Evolutionary conservation across 2,797 vertebrate species (phyloP).

Genomic region (Pristis pectinata): DNA sequence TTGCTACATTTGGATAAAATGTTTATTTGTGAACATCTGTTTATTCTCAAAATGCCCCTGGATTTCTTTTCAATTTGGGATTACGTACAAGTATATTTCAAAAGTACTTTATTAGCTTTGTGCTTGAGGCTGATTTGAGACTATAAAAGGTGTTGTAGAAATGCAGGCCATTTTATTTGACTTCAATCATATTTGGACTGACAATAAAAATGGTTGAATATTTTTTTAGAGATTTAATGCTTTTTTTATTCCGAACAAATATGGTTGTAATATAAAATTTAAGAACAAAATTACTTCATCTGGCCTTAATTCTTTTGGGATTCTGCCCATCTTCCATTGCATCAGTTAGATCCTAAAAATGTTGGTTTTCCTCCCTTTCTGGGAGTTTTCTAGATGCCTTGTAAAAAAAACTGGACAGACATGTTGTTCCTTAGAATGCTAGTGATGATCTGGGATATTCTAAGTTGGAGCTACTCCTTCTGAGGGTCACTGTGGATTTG

Average conservation of each 20-base stretch:
- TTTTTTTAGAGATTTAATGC: no score
- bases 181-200: background rate
- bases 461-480: no score
- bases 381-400: background rate
- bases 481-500: background rate
- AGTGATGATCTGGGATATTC: background rate
- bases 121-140: no score
- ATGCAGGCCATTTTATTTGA: no score
- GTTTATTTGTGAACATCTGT: background rate
- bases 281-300: background rate
- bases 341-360: background rate
- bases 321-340: background rate
- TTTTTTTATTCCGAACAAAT: background rate
- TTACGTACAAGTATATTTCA: no score
- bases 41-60: background rate
- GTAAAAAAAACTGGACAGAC: background rate
- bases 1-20: background rate
- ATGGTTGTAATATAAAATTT: background rate
- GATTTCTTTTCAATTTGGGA: background rate
- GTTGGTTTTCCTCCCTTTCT: background rate
- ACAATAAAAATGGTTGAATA: background rate
- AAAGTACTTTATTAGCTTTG: no score
- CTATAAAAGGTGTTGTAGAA: no score
- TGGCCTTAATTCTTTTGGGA: background rate
- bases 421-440: background rate